phyloP scores from a whole-genome alignment of 2,888 invertebrate species.

The Dryococelus australis region DNA sequence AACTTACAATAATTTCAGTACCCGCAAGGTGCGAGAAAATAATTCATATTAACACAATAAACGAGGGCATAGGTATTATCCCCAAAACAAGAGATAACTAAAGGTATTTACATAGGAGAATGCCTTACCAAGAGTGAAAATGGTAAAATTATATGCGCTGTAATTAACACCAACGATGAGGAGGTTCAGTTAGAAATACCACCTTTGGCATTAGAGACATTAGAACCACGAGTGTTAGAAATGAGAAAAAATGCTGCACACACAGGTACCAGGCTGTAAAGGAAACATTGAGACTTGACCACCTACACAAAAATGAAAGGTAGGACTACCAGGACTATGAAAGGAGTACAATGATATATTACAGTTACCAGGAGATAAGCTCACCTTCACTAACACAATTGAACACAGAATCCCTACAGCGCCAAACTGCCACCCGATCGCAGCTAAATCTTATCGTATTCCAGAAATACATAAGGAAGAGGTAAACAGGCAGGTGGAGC shows the following conservation, averaged over 20 bases:
- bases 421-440: background rate
- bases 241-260: background rate
- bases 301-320: background rate
- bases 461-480: constrained; percentile 22
- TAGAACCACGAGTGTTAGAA: background rate
- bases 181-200: background rate
- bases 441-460: background rate
- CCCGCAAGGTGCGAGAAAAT: background rate
- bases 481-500: background rate
- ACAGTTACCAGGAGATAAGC: background rate
- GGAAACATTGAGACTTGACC: background rate
- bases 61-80: background rate
- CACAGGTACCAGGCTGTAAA: background rate
- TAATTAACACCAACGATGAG: background rate
- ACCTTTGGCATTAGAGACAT: background rate
- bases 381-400: background rate
- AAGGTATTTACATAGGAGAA: background rate
- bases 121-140: background rate
- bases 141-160: background rate
- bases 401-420: background rate
- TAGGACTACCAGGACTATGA: background rate
- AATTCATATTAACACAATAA: background rate
- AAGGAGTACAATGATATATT: constrained; percentile 8
- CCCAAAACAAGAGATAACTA: background rate
- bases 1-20: background rate